Percentiles rank a stretch among this genome's conserved stretches.
Evolutionary conservation across 2,797 vertebrate species (phyloP).

Genomic region (Pseudochaenichthys georgianus): DNA sequence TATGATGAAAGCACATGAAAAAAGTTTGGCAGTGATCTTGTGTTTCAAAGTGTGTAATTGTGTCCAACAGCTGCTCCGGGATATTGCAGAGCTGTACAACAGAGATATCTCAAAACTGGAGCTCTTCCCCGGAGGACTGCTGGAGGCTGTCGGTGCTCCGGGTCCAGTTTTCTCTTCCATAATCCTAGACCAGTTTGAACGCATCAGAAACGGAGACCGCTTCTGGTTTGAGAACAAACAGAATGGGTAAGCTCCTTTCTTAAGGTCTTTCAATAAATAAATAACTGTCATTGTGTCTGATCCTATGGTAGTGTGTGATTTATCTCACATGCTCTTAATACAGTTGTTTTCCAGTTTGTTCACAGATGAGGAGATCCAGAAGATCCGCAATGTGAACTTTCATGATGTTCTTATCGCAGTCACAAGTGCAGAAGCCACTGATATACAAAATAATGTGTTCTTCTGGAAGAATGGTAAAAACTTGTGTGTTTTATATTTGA

Average conservation of each 20-base stretch:
- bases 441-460: slow-evolving; percentile 88
- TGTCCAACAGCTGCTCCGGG: slow-evolving; percentile 74
- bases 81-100: slow-evolving; percentile 84
- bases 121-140: slow-evolving; percentile 90
- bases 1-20: background rate
- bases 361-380: slow-evolving; percentile 82
- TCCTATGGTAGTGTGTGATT: background rate
- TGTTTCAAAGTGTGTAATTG: slow-evolving; percentile 19
- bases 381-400: slow-evolving; percentile 84
- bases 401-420: slow-evolving; percentile 84
- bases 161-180: slow-evolving; percentile 90
- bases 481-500: background rate
- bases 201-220: slow-evolving; percentile 93
- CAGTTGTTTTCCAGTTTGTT: slow-evolving; percentile 87
- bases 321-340: background rate
- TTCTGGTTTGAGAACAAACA: slow-evolving; percentile 98
- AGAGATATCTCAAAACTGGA: slow-evolving; percentile 88
- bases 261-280: background rate
- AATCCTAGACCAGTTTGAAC: slow-evolving; percentile 92
- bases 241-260: slow-evolving; percentile 86
- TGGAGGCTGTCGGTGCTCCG: slow-evolving; percentile 85
- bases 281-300: background rate
- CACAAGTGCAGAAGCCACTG: slow-evolving; percentile 55
- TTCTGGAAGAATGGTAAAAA: slow-evolving; percentile 87
- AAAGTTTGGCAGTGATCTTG: background rate